phyloP scores from a whole-genome alignment of 2,797 vertebrate genomes.

The Glossophaga mutica region DNA sequence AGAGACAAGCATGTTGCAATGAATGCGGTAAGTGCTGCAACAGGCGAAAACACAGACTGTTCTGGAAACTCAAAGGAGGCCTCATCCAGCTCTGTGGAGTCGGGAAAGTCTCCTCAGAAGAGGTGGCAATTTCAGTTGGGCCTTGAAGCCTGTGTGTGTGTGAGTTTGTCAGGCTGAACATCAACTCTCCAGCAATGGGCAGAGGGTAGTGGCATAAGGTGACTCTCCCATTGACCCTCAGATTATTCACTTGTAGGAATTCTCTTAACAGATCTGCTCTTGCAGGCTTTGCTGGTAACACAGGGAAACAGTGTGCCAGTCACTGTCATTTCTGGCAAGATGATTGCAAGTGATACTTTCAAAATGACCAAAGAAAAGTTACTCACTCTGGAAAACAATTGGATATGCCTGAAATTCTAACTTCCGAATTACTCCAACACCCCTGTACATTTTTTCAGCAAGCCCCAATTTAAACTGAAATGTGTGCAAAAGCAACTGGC shows the following conservation, averaged over 20 bases:
- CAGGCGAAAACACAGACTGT: background rate
- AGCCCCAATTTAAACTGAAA: background rate
- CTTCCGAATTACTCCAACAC: background rate
- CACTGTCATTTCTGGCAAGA: background rate
- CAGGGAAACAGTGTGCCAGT: background rate
- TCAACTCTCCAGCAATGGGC: background rate
- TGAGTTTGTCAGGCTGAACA: background rate
- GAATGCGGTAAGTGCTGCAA: background rate
- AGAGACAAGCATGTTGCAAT: background rate
- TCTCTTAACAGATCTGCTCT: background rate
- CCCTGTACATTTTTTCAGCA: background rate
- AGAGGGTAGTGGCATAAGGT: background rate
- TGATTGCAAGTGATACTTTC: background rate
- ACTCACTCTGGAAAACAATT: background rate
- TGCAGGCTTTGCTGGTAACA: background rate
- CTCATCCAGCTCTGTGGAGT: background rate
- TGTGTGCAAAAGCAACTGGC: background rate
- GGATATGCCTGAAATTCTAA: slow-evolving; percentile 9
- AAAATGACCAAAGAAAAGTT: background rate
- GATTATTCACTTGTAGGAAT: background rate
- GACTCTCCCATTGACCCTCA: background rate
- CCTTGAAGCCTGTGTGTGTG: background rate
- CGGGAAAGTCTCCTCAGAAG: background rate
- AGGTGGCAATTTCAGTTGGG: background rate
- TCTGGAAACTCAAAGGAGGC: background rate